Percentiles rank a stretch among this genome's conserved stretches.
Conservation (phyloP, 2,888 invertebrate species). For the Notodonta ziczac region DNA sequence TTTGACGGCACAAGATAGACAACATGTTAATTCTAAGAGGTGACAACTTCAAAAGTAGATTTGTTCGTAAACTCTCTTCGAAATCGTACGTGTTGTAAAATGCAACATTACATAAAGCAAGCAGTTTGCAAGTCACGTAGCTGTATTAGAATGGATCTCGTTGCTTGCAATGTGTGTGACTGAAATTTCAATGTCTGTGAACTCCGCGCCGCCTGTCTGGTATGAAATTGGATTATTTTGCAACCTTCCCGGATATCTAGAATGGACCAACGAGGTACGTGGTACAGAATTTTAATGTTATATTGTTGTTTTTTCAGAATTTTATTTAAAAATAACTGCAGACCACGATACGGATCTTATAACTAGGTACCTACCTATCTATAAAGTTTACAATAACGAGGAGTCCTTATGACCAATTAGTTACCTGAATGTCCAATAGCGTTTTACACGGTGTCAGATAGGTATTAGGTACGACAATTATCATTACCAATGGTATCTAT, state of each 20-base stretch:
- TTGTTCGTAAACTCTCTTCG: not conserved
- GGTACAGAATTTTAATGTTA: not conserved
- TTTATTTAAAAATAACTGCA: too few relatives aligned
- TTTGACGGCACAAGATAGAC: too few relatives aligned
- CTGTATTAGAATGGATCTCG: not conserved
- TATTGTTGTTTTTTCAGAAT: too few relatives aligned
- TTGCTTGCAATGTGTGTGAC: not conserved
- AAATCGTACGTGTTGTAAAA: not conserved
- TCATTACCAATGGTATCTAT: too few relatives aligned
- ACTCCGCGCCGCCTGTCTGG: not conserved
- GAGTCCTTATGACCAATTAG: too few relatives aligned
- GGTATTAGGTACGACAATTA: too few relatives aligned
- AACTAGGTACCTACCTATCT: too few relatives aligned
- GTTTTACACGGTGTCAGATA: too few relatives aligned
- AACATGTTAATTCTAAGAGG: too few relatives aligned
- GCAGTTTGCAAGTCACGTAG: not conserved
- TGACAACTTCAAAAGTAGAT: not conserved
- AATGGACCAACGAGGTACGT: not conserved
- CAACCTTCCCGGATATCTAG: constrained; percentile 1
- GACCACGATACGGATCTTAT: too few relatives aligned
- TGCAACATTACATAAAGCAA: not conserved
- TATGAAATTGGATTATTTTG: constrained; percentile 8
- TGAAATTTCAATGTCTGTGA: not conserved
- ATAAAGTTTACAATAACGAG: too few relatives aligned
- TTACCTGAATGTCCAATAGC: too few relatives aligned